phyloP scores from a whole-genome alignment of 2,113 vertebrate genomes.

The Zapus hudsonius region DNA sequence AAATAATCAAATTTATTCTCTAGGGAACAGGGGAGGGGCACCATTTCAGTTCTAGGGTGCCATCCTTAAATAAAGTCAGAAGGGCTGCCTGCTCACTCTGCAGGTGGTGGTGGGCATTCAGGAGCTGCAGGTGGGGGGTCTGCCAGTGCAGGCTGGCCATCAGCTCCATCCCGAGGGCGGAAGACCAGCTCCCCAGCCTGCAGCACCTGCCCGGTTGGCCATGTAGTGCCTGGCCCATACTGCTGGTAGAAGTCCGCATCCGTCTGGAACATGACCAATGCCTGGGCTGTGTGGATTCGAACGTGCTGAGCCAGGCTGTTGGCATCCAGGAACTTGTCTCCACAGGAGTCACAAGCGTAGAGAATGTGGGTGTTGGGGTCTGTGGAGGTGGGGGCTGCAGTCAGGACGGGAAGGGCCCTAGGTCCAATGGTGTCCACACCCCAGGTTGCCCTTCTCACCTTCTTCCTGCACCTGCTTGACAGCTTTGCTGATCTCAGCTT shows the following conservation, averaged over 20 bases:
- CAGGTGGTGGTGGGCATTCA: constrained; percentile 56
- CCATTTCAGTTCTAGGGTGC: constrained; percentile 56
- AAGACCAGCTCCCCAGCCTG: constrained; percentile 92
- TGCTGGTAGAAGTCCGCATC: constrained; percentile 98
- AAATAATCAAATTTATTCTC: constrained; percentile 87
- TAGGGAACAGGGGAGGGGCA: constrained; percentile 52
- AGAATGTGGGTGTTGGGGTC: constrained; percentile 98
- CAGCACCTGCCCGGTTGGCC: constrained; percentile 93
- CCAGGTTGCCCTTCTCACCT: constrained; percentile 84
- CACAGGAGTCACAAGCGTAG: constrained; percentile 96
- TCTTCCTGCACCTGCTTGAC: constrained; percentile 98
- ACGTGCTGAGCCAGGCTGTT: constrained; percentile 96
- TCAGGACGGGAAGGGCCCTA: neutral
- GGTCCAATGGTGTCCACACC: neutral
- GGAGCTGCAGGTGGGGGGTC: constrained; percentile 62
- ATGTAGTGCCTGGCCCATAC: constrained; percentile 86
- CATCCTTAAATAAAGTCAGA: constrained; percentile 76
- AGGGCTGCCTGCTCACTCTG: constrained; percentile 51
- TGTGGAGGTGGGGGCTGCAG: constrained; percentile 72
- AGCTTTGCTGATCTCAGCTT: constrained; percentile 97
- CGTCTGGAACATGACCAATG: constrained; percentile 98
- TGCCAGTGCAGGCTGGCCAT: constrained; percentile 57
- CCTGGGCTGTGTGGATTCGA: constrained; percentile 98
- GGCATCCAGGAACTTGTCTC: constrained; percentile 96
- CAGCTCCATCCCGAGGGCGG: constrained; percentile 82